Conservation (phyloP, 2,113 vertebrate genomes). For the Chionis minor region DNA sequence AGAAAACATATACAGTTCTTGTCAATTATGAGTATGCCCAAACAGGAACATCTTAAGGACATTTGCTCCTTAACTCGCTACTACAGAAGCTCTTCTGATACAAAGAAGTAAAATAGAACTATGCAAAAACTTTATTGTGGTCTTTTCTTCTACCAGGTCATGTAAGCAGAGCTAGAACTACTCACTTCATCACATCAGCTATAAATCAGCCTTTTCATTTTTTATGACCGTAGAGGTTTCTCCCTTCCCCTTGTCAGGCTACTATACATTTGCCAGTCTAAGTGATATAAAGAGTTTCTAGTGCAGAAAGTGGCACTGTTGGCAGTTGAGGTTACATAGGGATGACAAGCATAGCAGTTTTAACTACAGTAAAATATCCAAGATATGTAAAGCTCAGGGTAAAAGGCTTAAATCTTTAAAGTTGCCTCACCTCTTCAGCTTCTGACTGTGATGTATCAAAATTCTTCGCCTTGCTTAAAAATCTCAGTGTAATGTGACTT, state of each 20-base stretch:
- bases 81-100: background rate
- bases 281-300: background rate
- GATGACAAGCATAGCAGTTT: background rate
- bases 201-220: background rate
- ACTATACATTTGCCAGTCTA: background rate
- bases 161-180: background rate
- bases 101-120: background rate
- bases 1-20: background rate
- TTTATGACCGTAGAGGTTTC: background rate
- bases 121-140: background rate
- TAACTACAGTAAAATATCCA: background rate
- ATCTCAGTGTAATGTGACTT: background rate
- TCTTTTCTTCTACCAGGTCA: background rate
- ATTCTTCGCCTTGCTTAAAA: background rate
- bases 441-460: background rate
- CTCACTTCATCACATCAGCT: background rate
- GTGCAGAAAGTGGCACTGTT: background rate
- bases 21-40: background rate
- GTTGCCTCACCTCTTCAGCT: background rate
- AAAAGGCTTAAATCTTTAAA: background rate
- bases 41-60: background rate
- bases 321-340: background rate
- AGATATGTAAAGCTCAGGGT: background rate
- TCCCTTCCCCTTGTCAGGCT: background rate
- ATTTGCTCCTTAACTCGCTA: fast-evolving